Conservation (phyloP, 2,888 invertebrate genomes). For the Trissolcus brochymenae region DNA sequence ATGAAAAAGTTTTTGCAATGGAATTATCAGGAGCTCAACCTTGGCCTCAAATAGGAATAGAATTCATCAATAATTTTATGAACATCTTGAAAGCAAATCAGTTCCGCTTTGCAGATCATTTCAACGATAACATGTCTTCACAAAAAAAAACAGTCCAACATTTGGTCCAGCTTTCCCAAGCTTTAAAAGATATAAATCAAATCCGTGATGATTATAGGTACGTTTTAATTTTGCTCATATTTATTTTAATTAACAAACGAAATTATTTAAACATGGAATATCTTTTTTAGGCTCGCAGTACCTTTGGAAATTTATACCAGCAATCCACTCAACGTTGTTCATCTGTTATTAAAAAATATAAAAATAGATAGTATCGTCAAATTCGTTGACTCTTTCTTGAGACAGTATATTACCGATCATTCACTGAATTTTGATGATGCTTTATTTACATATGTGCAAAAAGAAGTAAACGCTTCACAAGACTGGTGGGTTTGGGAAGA, state of each 20-base stretch:
- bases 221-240: background rate
- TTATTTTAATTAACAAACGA: background rate
- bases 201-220: constrained; percentile 67
- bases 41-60: constrained; percentile 69
- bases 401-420: constrained; percentile 74
- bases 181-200: constrained; percentile 66
- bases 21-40: constrained; percentile 62
- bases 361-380: constrained; percentile 67
- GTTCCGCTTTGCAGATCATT: constrained; percentile 58
- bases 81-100: constrained; percentile 66
- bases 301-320: constrained; percentile 64
- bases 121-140: constrained; percentile 64
- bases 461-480: constrained; percentile 65
- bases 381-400: constrained; percentile 73
- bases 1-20: constrained; percentile 64
- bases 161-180: constrained; percentile 64
- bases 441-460: constrained; percentile 62
- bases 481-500: constrained; percentile 72
- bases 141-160: constrained; percentile 64
- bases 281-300: constrained; percentile 61
- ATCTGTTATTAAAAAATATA: constrained; percentile 64
- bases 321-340: constrained; percentile 64
- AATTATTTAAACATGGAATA: too few species aligned
- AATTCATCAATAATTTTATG: constrained; percentile 73
- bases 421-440: constrained; percentile 75